Conservation (phyloP, 2,888 invertebrate species). For the Brachynemurus nebulosus region DNA sequence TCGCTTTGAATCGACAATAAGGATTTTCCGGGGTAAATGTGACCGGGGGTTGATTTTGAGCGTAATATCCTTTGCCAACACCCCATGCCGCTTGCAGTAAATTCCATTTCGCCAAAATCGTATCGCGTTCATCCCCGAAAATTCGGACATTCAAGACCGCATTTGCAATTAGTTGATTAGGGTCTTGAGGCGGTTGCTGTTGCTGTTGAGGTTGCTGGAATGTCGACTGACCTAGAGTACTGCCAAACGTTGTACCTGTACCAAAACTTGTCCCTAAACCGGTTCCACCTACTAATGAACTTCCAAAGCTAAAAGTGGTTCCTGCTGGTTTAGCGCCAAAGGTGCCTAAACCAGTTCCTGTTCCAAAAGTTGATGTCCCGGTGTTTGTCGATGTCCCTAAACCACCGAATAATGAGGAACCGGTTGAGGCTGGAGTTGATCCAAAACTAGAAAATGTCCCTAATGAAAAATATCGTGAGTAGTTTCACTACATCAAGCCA, state of each 20-base stretch:
- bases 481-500: too few species aligned
- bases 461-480: background rate
- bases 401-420: slow-evolving; percentile 25
- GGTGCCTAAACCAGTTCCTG: slow-evolving; percentile 24
- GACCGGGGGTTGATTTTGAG: slow-evolving; percentile 59
- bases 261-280: slow-evolving; percentile 35
- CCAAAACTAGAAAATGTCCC: slow-evolving; percentile 27
- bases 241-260: slow-evolving; percentile 26
- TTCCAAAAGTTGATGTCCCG: slow-evolving; percentile 19
- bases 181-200: slow-evolving; percentile 39
- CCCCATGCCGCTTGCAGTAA: slow-evolving; percentile 85
- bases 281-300: slow-evolving; percentile 25
- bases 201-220: slow-evolving; percentile 33
- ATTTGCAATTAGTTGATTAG: slow-evolving; percentile 56
- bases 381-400: slow-evolving; percentile 26
- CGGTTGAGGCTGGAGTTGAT: slow-evolving; percentile 24
- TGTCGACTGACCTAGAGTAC: slow-evolving; percentile 31
- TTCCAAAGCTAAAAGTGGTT: slow-evolving; percentile 37
- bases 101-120: slow-evolving; percentile 88
- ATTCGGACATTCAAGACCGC: slow-evolving; percentile 67
- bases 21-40: slow-evolving; percentile 82
- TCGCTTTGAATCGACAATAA: slow-evolving; percentile 85
- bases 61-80: slow-evolving; percentile 70
- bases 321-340: slow-evolving; percentile 16
- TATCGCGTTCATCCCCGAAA: slow-evolving; percentile 91